Conservation (phyloP, 2,797 vertebrate genomes). For the Melanotaenia pygmaea region DNA sequence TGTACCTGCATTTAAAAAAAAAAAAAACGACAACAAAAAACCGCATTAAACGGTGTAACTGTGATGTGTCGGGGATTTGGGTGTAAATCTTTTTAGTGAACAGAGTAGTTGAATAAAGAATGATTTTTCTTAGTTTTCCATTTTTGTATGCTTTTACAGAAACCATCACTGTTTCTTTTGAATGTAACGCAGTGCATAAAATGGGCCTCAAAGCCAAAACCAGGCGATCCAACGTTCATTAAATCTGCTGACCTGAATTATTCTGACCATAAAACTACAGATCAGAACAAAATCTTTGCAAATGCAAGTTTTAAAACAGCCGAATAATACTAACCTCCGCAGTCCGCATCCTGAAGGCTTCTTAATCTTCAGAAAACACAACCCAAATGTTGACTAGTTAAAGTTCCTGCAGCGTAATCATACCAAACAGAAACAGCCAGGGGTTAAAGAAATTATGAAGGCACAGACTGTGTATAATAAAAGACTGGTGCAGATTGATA, state of each 20-base stretch:
- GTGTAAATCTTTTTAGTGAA: not conserved
- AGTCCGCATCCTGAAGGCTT: not conserved
- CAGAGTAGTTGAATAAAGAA: not conserved
- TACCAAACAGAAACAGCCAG: too few relatives aligned
- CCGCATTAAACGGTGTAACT: not conserved
- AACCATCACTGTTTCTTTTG: not conserved
- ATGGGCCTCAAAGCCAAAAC: not conserved
- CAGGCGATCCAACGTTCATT: not conserved
- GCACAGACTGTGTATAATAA: not conserved
- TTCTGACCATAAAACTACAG: not conserved
- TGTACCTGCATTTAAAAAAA: not conserved
- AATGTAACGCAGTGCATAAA: not conserved
- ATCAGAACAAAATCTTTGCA: not conserved
- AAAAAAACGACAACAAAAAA: not conserved
- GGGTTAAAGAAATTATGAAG: not conserved
- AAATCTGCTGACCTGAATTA: not conserved
- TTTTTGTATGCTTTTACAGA: not conserved
- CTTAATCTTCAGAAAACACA: not conserved
- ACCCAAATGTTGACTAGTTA: not conserved
- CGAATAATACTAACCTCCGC: not conserved
- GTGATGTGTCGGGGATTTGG: not conserved
- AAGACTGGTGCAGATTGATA: not conserved
- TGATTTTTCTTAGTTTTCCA: too few relatives aligned
- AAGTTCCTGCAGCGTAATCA: constrained; percentile 10
- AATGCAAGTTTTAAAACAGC: not conserved